Conservation (phyloP, 2,888 invertebrate species). For the Polyploca ridens region DNA sequence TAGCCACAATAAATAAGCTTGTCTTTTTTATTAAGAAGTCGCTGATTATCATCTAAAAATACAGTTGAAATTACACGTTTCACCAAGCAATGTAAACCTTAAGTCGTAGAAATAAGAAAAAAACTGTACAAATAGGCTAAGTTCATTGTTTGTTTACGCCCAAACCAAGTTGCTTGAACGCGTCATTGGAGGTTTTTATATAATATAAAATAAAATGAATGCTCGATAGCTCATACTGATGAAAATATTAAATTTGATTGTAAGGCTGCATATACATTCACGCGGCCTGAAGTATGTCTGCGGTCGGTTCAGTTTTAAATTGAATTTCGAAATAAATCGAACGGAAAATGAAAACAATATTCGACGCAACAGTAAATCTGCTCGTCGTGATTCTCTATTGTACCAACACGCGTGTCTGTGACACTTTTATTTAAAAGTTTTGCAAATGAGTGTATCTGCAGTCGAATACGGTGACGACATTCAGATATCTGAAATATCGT, state of each 20-base stretch:
- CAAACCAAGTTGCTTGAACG: neutral
- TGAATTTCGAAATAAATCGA: neutral
- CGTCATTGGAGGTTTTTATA: neutral
- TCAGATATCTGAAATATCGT: neutral
- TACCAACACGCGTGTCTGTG: neutral
- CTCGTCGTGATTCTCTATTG: neutral
- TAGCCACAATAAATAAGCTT: conserved; percentile 56
- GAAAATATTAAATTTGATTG: no score
- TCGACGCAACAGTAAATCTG: no score
- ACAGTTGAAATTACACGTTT: conserved; percentile 47
- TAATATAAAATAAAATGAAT: neutral
- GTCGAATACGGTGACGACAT: neutral
- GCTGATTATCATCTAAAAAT: conserved; percentile 49
- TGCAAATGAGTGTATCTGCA: conserved; percentile 3
- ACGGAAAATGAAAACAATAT: neutral
- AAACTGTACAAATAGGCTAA: conserved; percentile 43
- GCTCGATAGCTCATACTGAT: no score
- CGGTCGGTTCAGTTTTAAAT: conserved; percentile 5
- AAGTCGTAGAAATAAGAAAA: conserved; percentile 43
- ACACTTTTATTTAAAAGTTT: neutral
- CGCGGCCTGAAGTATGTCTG: neutral
- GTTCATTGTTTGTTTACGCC: conserved; percentile 16
- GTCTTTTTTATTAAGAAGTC: conserved; percentile 59
- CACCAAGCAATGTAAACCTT: conserved; percentile 49
- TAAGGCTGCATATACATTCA: conserved; percentile 7